These are phyloP conservation scores for Drosophila meridiana DNA, from an alignment of 2,888 invertebrate genomes.

Conservation along the genomic window DNA sequence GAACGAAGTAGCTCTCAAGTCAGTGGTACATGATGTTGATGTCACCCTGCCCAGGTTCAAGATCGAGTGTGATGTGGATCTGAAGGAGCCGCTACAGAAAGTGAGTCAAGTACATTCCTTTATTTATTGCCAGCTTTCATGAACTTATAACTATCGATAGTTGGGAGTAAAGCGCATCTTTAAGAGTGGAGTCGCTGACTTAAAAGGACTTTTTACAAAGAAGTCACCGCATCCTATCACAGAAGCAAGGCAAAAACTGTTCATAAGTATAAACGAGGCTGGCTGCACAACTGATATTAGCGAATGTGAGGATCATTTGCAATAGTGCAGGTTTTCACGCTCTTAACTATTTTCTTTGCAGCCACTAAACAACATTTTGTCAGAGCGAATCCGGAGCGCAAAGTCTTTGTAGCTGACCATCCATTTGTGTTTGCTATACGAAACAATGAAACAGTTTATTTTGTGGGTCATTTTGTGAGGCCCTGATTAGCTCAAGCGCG, in stretches of 20 bases:
- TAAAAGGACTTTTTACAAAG: conserved; percentile 87
- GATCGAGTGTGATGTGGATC: conserved; percentile 89
- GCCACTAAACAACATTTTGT: neutral
- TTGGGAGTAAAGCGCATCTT: conserved; percentile 81
- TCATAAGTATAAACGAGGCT: conserved; percentile 88
- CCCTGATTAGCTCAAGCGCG: conserved; percentile 49
- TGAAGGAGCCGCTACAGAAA: conserved; percentile 87
- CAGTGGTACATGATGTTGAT: conserved; percentile 86
- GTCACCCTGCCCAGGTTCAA: conserved; percentile 92
- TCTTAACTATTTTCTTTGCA: neutral
- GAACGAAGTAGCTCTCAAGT: conserved; percentile 85
- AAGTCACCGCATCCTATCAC: conserved; percentile 87
- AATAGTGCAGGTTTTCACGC: neutral
- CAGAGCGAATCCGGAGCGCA: conserved; percentile 45
- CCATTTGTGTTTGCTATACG: conserved; percentile 78
- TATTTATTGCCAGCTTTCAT: neutral
- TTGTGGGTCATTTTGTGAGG: conserved; percentile 68
- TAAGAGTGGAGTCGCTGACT: conserved; percentile 85
- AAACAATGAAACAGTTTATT: conserved; percentile 54
- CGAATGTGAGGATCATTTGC: conserved; percentile 25
- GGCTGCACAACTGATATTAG: conserved; percentile 45
- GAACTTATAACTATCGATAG: conserved; percentile 8
- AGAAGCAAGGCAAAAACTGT: conserved; percentile 92
- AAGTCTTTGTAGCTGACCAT: conserved; percentile 67
- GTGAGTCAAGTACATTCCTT: conserved; percentile 84